phyloP scores from a whole-genome alignment of 2,888 invertebrate species.

The Nycteola revayana region DNA sequence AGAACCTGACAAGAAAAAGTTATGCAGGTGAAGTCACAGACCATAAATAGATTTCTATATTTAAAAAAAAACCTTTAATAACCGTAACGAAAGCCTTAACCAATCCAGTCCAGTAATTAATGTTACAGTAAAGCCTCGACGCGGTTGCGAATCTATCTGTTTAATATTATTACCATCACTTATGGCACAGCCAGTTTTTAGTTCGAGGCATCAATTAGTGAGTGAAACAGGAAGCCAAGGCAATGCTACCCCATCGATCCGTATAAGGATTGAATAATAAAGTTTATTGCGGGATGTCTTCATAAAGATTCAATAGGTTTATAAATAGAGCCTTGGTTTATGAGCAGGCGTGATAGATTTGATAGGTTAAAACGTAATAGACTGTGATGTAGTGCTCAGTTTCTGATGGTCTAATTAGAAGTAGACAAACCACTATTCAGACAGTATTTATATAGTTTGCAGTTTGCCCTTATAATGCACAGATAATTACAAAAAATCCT shows the following conservation, averaged over 20 bases:
- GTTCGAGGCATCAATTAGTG: conserved; percentile 57
- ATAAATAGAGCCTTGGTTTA: conserved; percentile 10
- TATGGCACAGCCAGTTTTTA: conserved; percentile 48
- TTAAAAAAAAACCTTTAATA: background rate
- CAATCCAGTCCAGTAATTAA: conserved; percentile 59
- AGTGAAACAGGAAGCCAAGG: conserved; percentile 34
- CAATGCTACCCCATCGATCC: conserved; percentile 18
- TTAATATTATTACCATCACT: conserved; percentile 64
- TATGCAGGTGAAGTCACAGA: too few species aligned
- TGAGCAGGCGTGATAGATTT: conserved; percentile 13
- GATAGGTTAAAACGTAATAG: background rate
- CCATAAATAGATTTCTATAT: too few species aligned
- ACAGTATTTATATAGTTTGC: too few species aligned
- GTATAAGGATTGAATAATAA: conserved; percentile 25
- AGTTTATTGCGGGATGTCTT: conserved; percentile 31
- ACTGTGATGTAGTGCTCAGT: background rate
- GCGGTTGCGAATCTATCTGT: conserved; percentile 74
- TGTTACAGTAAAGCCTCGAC: conserved; percentile 39
- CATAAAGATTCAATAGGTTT: conserved; percentile 30
- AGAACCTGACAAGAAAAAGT: too few species aligned
- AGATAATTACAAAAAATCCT: too few species aligned
- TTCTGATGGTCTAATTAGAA: background rate
- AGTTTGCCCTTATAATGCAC: too few species aligned
- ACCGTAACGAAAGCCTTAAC: background rate
- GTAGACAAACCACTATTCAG: too few species aligned